Base-by-base conservation (phyloP, 2,797 vertebrate genomes). In the Ispidina picta region DNA sequence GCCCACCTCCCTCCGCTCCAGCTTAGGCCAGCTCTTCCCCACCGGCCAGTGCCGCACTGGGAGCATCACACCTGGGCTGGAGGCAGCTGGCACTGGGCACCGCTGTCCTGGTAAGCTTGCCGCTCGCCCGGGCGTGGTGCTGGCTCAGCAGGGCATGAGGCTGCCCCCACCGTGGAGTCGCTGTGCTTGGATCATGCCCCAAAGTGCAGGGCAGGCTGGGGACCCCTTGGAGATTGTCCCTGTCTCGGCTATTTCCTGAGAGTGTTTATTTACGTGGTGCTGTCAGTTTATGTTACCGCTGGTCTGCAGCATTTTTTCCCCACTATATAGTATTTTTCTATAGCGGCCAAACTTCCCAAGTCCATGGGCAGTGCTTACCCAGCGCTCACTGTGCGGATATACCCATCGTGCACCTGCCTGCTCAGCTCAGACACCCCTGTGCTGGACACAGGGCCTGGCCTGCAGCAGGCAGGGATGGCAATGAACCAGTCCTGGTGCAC, bases 1-100 rank as follows among this genome's bases (percentile, higher is more conserved):
- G 95, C 95, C 96, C 90, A 79, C 59, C 92, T 84, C 89, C 93
- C 94, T 65, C 60, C 75, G 18, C 82, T 90, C 71, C 89, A 89
- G 79, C 92, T 87, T 58, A 86, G 79, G 86, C 93, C 96, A 28
- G 93, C 83, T 92, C 73, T 74, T 85, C 83, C 91, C 81, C 41
- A 65, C 95, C 93, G 92, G 94, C 96, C 74, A 75, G 93, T 85
- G 86, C 90, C 6, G 18, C 73, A 74, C 88, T 25, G 82, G 75
- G 84, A 88, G 79, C 86, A 0, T 82, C 80, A 6, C 62, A 49
- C 81, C 83, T 13, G 70, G 92, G 88, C 92, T 88, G 94, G 93
- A 93, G 82, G 84, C 19, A 46, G 94, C 94, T 84, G 92, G 88
- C 81, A 29, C 78, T 56, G 5, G 92, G 88, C 74, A 49, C 78